Base-by-base conservation (phyloP, 2,888 invertebrate genomes). In the Zootermopsis nevadensis region DNA sequence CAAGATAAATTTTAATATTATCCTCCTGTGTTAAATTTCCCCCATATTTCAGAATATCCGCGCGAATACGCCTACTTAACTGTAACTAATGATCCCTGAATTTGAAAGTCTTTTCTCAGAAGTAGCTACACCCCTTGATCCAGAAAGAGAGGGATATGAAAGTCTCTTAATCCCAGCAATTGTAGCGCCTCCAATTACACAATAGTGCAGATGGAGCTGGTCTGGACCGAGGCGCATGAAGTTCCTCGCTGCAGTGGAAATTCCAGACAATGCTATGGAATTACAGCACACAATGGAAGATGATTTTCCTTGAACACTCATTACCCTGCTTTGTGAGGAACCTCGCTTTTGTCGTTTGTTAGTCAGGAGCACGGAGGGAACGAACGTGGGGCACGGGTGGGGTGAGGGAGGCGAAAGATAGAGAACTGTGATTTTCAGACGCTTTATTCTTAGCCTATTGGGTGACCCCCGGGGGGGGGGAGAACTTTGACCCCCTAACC, bases 241-340 rank as follows among this genome's bases (percentile, higher is more conserved):
- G 10, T 10, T 30, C 12, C 31, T 27, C 12, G n/a, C 35, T 77
- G 33, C 42, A 8, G 15, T 7, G 42, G 30, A 42, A 48, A 35
- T 48, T 8, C 31, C 84, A 84, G 84, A 85, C 85, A 85, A 85
- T 85, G 83, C 53, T 35, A 67, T 79, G 83, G 85, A 85, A 85
- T 85, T 85, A 85, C 74, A 67, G 77, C 84, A 85, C 84, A 85
- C 85, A 85, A 85, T 85, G 80, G 85, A 81, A 80, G 85, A 85
- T 85, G 85, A 85, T 85, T 85, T 85, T 85, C 85, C 85, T 85
- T 85, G 82, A 81, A 82, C 79, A 83, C 84, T 85, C 85, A 85
- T 85, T 85, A 85, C 85, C 80, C 79, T 48, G 85, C 85, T 85
- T 85, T 85, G 85, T 85, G 77, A 79, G 84, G 79, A 82, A 77